Percentiles rank a stretch among this genome's conserved stretches.
These are phyloP conservation scores for Temnopleurus reevesii DNA, from an alignment of 53 echinoderm and acorn worm genomes.

Conservation along the genomic window DNA sequence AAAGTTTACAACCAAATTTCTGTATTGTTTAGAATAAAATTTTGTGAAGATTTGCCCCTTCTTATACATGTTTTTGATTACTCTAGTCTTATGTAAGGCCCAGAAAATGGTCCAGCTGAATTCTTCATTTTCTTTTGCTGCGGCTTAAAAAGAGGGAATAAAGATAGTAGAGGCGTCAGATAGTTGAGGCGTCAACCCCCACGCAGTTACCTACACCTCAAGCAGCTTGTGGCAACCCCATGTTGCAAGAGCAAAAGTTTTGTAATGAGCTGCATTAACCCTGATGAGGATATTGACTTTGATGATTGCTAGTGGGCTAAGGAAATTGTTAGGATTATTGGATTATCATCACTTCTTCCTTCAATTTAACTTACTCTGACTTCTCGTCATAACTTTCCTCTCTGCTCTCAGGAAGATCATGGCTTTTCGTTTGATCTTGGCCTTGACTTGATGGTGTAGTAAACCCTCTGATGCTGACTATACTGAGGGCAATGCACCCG, in stretches of 20 bases:
- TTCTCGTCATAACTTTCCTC: background rate
- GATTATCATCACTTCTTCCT: background rate
- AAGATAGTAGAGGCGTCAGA: no score
- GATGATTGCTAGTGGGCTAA: conserved; percentile 11
- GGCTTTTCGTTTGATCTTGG: background rate
- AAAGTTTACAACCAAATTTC: no score
- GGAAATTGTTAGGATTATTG: conserved; percentile 31
- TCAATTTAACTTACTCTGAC: background rate
- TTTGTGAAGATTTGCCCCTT: no score
- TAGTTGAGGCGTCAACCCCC: background rate
- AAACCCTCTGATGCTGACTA: background rate
- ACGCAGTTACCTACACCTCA: background rate
- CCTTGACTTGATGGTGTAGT: background rate
- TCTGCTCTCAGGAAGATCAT: background rate
- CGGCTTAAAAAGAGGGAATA: background rate
- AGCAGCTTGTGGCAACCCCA: background rate
- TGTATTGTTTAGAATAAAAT: no score
- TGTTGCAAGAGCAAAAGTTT: background rate
- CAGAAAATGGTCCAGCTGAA: background rate
- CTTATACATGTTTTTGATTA: no score
- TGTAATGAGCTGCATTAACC: background rate
- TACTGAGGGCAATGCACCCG: background rate
- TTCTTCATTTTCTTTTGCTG: background rate
- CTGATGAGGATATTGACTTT: conserved; percentile 23
- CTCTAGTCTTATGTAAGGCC: no score